Conservation (phyloP, 2,797 vertebrate species). For the Typhlichthys eigenmanni region DNA sequence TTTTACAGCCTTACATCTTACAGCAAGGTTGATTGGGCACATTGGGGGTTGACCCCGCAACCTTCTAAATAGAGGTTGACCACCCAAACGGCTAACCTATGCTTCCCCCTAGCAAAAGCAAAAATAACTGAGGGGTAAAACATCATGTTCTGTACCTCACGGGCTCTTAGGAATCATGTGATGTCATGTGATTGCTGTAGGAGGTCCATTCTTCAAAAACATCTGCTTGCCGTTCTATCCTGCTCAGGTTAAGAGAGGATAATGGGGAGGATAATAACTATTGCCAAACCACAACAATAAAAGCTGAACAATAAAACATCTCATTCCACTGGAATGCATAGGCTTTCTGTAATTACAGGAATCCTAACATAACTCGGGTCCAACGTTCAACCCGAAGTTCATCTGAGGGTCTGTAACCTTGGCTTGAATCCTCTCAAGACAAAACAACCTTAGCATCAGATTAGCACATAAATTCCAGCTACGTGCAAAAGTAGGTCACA, state of each 20-base stretch:
- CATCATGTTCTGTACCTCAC: no score
- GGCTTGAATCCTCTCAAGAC: conserved; percentile 40
- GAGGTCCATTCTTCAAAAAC: conserved; percentile 35
- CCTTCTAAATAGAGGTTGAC: no score
- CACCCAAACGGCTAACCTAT: no score
- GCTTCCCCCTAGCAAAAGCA: no score
- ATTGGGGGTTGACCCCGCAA: no score
- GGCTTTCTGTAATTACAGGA: conserved; percentile 23
- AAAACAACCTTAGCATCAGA: conserved; percentile 40
- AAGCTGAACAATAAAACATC: conserved; percentile 40
- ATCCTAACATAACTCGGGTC: conserved; percentile 10
- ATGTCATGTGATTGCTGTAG: conserved; percentile 7
- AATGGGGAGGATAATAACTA: conserved; percentile 2
- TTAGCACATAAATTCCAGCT: conserved; percentile 27
- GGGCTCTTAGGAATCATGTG: no score
- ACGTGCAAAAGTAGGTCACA: conserved; percentile 23
- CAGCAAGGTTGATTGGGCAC: no score
- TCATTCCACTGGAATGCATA: conserved; percentile 47
- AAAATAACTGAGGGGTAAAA: no score
- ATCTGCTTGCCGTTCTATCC: conserved; percentile 44
- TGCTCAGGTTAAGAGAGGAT: conserved; percentile 29
- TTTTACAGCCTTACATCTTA: no score
- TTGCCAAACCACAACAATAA: conserved; percentile 41
- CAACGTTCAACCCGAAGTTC: conserved; percentile 10
- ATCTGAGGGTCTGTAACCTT: conserved; percentile 38